Evolutionary conservation across 2,888 invertebrate species (phyloP).

Genomic region (Endotricha flammealis): DNA sequence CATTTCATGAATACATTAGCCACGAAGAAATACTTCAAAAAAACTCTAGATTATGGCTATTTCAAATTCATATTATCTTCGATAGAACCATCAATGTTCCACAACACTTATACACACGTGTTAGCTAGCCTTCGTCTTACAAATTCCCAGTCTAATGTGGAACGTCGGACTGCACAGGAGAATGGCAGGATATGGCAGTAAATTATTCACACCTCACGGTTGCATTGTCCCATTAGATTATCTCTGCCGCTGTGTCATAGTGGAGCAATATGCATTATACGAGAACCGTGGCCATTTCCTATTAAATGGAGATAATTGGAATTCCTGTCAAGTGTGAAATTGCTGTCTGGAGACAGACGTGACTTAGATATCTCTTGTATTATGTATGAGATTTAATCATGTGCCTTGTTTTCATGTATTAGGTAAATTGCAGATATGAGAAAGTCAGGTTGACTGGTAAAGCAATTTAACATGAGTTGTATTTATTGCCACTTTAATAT

Average conservation of each 20-base stretch:
- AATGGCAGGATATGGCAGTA: background rate
- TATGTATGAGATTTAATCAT: background rate
- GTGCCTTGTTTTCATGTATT: background rate
- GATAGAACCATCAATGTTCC: too few species aligned
- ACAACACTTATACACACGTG: too few species aligned
- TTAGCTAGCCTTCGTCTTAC: background rate
- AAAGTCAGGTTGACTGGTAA: too few species aligned
- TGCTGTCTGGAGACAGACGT: constrained; percentile 18
- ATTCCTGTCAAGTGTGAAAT: constrained; percentile 53
- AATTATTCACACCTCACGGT: constrained; percentile 8
- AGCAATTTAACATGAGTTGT: too few species aligned
- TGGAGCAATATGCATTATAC: constrained; percentile 18
- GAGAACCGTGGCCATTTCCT: constrained; percentile 25
- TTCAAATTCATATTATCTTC: too few species aligned
- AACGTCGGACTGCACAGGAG: background rate
- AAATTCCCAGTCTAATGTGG: background rate
- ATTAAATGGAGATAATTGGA: constrained; percentile 54
- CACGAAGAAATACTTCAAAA: too few species aligned
- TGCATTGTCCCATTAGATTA: constrained; percentile 12
- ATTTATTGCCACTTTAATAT: too few species aligned
- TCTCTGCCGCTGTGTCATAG: constrained; percentile 5
- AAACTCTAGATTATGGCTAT: too few species aligned
- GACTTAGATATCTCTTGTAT: background rate
- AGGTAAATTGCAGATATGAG: too few species aligned
- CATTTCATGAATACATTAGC: too few species aligned